A percentile compares a stretch with the other conserved stretches of the same genome.
These are phyloP conservation scores for Portevinia maculata DNA, from an alignment of 2,888 invertebrate species.

Conservation along the genomic window DNA sequence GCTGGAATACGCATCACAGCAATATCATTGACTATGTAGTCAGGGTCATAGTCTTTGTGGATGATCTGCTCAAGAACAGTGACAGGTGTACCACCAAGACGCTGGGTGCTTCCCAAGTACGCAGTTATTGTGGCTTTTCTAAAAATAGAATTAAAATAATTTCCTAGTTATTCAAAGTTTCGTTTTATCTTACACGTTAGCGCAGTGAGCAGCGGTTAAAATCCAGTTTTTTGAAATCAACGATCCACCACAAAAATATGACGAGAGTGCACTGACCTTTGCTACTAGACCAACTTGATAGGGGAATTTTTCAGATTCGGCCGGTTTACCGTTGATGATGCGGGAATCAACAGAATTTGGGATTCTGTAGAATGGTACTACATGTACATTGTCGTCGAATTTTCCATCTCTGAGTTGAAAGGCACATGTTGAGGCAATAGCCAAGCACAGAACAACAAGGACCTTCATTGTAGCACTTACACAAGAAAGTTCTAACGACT, in stretches of 20 bases:
- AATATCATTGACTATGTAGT: slow-evolving; percentile 77
- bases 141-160: background rate
- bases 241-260: slow-evolving; percentile 76
- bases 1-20: slow-evolving; percentile 56
- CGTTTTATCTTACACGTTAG: slow-evolving; percentile 50
- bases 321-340: slow-evolving; percentile 31
- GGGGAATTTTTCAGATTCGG: slow-evolving; percentile 1
- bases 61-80: slow-evolving; percentile 72
- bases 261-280: background rate
- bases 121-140: slow-evolving; percentile 76
- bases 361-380: background rate
- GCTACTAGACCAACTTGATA: slow-evolving; percentile 44
- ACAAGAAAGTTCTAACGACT: background rate
- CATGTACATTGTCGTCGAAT: slow-evolving; percentile 4
- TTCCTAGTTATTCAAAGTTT: background rate
- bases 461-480: slow-evolving; percentile 76
- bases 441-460: slow-evolving; percentile 77
- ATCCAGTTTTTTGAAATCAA: slow-evolving; percentile 75
- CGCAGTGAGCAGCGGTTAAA: slow-evolving; percentile 77
- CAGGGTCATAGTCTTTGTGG: slow-evolving; percentile 65
- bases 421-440: slow-evolving; percentile 76
- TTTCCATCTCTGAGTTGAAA: slow-evolving; percentile 73
- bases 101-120: slow-evolving; percentile 75
- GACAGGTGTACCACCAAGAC: slow-evolving; percentile 66
- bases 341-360: too few relatives aligned